These are phyloP conservation scores for Julus scanicus DNA, from an alignment of 2,888 invertebrate genomes.

Conservation along the genomic window DNA sequence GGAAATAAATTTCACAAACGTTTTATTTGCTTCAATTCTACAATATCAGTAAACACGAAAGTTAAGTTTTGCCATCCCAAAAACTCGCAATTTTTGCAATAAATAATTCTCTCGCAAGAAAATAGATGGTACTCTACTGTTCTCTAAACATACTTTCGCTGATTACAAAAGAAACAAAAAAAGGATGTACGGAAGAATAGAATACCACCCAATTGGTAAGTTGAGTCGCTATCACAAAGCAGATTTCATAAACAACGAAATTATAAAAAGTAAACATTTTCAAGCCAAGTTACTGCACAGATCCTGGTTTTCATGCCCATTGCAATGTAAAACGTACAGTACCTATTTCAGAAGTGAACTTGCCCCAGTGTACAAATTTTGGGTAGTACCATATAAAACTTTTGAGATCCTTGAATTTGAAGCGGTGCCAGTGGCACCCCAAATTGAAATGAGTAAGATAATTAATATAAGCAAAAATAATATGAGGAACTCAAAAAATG, in stretches of 20 bases:
- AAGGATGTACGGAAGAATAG: slow-evolving; percentile 41
- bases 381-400: slow-evolving; percentile 36
- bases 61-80: slow-evolving; percentile 57
- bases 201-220: slow-evolving; percentile 51
- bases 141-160: slow-evolving; percentile 52
- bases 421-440: not conserved
- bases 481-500: slow-evolving; percentile 49
- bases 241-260: slow-evolving; percentile 28
- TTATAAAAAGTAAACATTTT: slow-evolving; percentile 49
- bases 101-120: slow-evolving; percentile 51
- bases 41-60: slow-evolving; percentile 55
- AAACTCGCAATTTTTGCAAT: slow-evolving; percentile 52
- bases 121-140: slow-evolving; percentile 37
- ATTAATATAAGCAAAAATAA: slow-evolving; percentile 22
- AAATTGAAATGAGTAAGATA: slow-evolving; percentile 44
- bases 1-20: slow-evolving; percentile 50
- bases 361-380: slow-evolving; percentile 53
- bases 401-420: slow-evolving; percentile 23
- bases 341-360: slow-evolving; percentile 52
- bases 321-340: slow-evolving; percentile 52
- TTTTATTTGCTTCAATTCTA: slow-evolving; percentile 55
- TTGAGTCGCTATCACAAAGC: slow-evolving; percentile 53
- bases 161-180: slow-evolving; percentile 36
- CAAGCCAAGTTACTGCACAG: slow-evolving; percentile 19
- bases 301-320: slow-evolving; percentile 49